These are phyloP conservation scores for Picathartes gymnocephalus DNA, from an alignment of 2,113 vertebrate species.

Conservation along the genomic window DNA sequence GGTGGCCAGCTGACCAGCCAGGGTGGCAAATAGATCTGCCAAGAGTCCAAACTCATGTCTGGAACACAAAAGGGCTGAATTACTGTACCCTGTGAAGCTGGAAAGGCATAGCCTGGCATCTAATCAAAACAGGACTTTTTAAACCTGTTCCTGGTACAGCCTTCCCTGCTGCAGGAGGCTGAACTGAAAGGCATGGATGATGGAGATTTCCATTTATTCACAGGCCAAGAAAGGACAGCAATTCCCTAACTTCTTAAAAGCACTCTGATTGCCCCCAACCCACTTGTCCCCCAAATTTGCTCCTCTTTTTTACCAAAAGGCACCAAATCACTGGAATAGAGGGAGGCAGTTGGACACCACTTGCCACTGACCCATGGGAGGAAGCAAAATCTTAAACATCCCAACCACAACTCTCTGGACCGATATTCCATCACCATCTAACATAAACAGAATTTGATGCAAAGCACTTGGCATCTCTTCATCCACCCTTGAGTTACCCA, in stretches of 20 bases:
- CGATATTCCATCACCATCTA: not conserved
- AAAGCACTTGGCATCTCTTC: not conserved
- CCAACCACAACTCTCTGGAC: not conserved
- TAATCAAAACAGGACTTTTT: not conserved
- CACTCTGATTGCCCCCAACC: not conserved
- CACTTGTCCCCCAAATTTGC: not conserved
- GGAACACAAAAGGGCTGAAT: not conserved
- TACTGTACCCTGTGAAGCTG: not conserved
- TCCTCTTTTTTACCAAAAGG: not conserved
- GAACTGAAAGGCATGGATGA: not conserved
- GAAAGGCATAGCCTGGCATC: not conserved
- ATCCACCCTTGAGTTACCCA: not conserved
- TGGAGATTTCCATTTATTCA: not conserved
- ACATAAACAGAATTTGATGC: not conserved
- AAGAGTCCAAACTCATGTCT: not conserved
- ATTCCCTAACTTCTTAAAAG: not conserved
- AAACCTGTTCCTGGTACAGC: not conserved
- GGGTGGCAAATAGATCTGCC: not conserved
- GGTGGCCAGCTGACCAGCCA: not conserved
- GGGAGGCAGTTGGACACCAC: not conserved
- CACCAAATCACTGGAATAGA: not conserved
- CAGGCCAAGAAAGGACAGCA: not conserved
- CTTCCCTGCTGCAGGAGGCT: not conserved
- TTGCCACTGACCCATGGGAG: not conserved
- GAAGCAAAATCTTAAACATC: not conserved